Base-by-base conservation (phyloP, 2,888 invertebrate genomes). In the Aphrophora alni region DNA sequence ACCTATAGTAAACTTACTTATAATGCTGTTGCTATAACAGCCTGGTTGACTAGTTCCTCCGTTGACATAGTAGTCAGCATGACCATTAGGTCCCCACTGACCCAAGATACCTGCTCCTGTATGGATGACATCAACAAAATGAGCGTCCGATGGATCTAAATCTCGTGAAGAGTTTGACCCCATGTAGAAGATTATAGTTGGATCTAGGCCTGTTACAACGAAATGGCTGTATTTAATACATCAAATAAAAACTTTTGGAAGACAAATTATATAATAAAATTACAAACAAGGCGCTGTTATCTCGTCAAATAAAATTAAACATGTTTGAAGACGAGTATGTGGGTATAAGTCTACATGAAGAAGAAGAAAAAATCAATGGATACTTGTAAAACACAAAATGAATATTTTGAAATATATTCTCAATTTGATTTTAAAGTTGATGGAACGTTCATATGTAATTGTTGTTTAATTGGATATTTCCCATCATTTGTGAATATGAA, bases 1-100 rank as follows among this genome's bases (percentile, higher is more conserved):
- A n/a, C n/a, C n/a, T n/a, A n/a, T n/a, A n/a, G n/a, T n/a, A n/a
- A n/a, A 89, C 93, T 93, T 91, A 95, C 95, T 94, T 86, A 95
- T 95, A 74, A 96, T 90, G 0, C 95, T 95, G 82, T 94, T 92
- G 80, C 95, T 94, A 2, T 94, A 93, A 87, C 96, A 96, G 82
- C 95, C 96, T 0, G 96, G 96, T 86, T 96, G 96, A 86, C 95
- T 95, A 38, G 95, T 95, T 27, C 96, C 95, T 0, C 96, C 96
- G 86, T 96, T 96, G 75, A 96, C 94, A 88, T 96, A 96, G 88
- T 95, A 96, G 87, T 96, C 96, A 0, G 95, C 96, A 87, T 96
- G 96, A 0, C 96, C 96, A 83, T 93, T 95, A 0, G 95, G 95
- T 2, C 96, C 95, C 95, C 96, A 96, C 86, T 96, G 96, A 0